Percentiles rank a stretch among this genome's conserved stretches.
These are phyloP conservation scores for Phoenicopterus ruber DNA, from an alignment of 2,113 vertebrate genomes.

Conservation along the genomic window DNA sequence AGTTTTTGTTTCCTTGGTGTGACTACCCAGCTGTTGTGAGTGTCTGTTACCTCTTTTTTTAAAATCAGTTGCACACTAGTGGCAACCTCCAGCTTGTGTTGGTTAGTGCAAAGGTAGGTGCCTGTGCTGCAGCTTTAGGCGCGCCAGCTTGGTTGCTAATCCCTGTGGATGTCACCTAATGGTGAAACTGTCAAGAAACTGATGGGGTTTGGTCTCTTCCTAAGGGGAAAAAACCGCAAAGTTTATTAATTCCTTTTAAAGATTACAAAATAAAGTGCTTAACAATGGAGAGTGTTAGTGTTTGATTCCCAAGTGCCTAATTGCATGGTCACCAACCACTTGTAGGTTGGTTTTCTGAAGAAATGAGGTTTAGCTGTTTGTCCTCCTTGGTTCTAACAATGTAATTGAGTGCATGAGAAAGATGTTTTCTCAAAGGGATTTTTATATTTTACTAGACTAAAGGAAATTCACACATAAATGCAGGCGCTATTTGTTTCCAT, in stretches of 20 bases:
- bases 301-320: background rate
- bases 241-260: background rate
- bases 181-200: background rate
- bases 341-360: background rate
- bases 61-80: rapidly evolving
- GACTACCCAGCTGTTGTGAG: background rate
- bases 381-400: background rate
- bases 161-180: rapidly evolving
- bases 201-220: background rate
- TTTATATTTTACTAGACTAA: background rate
- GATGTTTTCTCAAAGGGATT: background rate
- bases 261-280: background rate
- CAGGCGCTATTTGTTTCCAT: background rate
- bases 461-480: background rate
- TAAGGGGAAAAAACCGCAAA: background rate
- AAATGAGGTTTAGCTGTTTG: background rate
- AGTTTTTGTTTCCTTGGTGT: background rate
- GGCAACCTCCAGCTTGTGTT: too few species aligned
- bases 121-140: too few species aligned
- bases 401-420: too few species aligned
- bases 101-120: background rate
- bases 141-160: too few species aligned
- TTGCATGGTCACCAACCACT: background rate
- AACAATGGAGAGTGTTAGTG: background rate
- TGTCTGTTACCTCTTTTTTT: background rate